Evolutionary conservation across 2,113 vertebrate species (phyloP), one percentile per base, ranked within the genome.

Genomic region (Synodontis membranacea): DNA sequence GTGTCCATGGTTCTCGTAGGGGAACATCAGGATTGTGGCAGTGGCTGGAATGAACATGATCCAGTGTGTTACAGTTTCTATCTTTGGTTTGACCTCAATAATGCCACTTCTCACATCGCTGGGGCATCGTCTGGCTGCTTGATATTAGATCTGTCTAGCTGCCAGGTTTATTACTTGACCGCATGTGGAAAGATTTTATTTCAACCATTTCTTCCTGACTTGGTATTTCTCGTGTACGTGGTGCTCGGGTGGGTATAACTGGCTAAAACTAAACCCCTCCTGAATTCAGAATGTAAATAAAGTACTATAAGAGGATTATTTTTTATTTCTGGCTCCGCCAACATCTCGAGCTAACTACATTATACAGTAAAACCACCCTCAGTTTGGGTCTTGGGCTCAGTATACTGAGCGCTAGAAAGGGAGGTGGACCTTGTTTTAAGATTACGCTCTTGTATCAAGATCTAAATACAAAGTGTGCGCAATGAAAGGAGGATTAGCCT

Each of bases 71-170:
- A 64, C 25, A 64, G 58, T 82, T 82, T 82, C 58, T 82, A 64
- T 64, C 60, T 82, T 64, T 31, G 80, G 80, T 28, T 82, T 82
- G 80, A 82, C 80, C 80, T 82, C 58, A 82, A 82, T 82, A 82
- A 82, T 82, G 39, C 80, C 58, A 64, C 42, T n/a, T 82, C 58
- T 82, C 39, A 64, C 80, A 82, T 82, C 80, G 48, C 58, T 21
- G 19, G 46, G 48, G 39, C 58, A n/a, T 82, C 34, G 80, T 82
- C 80, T 82, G 80, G 42, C 58, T 64, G 80, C 58, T 64, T 48
- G 80, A 64, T 82, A 82, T 82, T 82, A 82, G 58, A 64, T 46
- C 58, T 50, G 80, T 64, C 58, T 64, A 64, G 80, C 50, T 80
- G 78, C 78, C 78, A 80, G 78, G 58, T 82, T 64, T 82, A 62